A percentile compares a stretch with the other conserved stretches of the same genome.
These are phyloP conservation scores for Baccha elongata DNA, from an alignment of 2,888 invertebrate species.

Conservation along the genomic window DNA sequence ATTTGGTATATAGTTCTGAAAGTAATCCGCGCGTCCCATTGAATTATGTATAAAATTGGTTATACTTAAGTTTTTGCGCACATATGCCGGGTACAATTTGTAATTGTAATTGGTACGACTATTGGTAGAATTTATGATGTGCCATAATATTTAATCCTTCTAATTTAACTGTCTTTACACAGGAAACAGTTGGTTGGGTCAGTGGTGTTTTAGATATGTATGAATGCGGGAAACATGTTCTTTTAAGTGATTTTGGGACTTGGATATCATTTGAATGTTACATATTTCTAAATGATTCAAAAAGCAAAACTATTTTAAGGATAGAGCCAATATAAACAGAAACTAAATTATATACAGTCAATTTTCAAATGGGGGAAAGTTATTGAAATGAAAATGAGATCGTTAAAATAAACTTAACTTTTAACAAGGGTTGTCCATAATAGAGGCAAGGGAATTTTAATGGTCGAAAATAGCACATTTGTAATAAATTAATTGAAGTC, in stretches of 20 bases:
- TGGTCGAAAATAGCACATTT: no score
- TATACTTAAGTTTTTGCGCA: constrained; percentile 49
- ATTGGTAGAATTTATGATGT: constrained; percentile 69
- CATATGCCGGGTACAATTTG: constrained; percentile 58
- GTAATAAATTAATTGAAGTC: no score
- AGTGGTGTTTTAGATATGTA: neutral
- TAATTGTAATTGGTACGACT: constrained; percentile 63
- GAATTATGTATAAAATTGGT: constrained; percentile 52
- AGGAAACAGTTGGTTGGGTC: constrained; percentile 56
- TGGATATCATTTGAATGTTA: neutral
- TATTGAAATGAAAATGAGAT: neutral
- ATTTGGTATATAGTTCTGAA: constrained; percentile 33
- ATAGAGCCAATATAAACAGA: neutral
- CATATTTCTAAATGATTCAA: neutral
- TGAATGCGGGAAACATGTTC: constrained; percentile 11
- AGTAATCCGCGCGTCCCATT: constrained; percentile 46
- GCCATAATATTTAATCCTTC: constrained; percentile 67
- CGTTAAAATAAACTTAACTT: neutral
- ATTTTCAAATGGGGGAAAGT: neutral
- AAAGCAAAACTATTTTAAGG: neutral
- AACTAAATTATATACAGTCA: neutral
- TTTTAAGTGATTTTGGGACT: constrained; percentile 15
- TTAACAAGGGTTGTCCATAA: no score
- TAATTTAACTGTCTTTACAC: constrained; percentile 45
- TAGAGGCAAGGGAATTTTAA: no score